These are phyloP conservation scores for Cryptus viduatorius DNA, from an alignment of 2,888 invertebrate species.

Conservation along the genomic window DNA sequence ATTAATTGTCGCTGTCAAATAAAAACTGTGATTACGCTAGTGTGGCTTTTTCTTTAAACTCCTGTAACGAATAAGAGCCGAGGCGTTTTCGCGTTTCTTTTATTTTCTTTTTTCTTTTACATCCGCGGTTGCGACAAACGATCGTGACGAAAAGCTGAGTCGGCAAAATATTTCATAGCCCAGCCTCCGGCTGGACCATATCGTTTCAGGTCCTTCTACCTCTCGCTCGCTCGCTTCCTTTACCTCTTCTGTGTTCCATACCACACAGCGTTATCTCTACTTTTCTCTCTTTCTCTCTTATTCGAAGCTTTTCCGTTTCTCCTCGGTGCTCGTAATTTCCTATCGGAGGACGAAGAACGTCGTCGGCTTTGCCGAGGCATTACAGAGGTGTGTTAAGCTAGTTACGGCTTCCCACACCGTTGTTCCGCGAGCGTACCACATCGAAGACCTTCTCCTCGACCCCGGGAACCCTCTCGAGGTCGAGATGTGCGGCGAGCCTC, in stretches of 20 bases:
- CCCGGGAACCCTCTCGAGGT: constrained; percentile 57
- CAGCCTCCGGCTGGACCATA: constrained; percentile 74
- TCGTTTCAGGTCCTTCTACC: constrained; percentile 68
- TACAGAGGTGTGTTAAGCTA: constrained; percentile 72
- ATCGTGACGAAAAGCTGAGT: constrained; percentile 75
- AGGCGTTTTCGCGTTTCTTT: constrained; percentile 37
- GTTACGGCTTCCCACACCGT: constrained; percentile 71
- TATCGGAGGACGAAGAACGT: constrained; percentile 68
- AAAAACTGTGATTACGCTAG: background rate
- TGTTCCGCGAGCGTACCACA: constrained; percentile 52
- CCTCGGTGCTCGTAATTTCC: constrained; percentile 67
- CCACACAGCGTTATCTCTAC: constrained; percentile 58
- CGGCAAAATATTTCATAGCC: constrained; percentile 78
- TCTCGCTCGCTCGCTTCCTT: constrained; percentile 3
- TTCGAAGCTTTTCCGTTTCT: constrained; percentile 51
- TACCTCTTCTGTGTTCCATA: constrained; percentile 19
- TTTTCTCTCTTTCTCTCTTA: constrained; percentile 33
- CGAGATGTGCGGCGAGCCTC: constrained; percentile 66
- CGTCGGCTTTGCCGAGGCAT: constrained; percentile 76
- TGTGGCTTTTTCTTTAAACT: constrained; percentile 1
- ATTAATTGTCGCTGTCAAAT: background rate
- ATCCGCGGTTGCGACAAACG: constrained; percentile 58
- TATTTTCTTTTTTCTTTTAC: constrained; percentile 44
- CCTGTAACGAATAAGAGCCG: constrained; percentile 26
- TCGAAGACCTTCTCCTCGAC: constrained; percentile 58